phyloP scores from a whole-genome alignment of 2,888 invertebrate species.

The Epinotia nisella region DNA sequence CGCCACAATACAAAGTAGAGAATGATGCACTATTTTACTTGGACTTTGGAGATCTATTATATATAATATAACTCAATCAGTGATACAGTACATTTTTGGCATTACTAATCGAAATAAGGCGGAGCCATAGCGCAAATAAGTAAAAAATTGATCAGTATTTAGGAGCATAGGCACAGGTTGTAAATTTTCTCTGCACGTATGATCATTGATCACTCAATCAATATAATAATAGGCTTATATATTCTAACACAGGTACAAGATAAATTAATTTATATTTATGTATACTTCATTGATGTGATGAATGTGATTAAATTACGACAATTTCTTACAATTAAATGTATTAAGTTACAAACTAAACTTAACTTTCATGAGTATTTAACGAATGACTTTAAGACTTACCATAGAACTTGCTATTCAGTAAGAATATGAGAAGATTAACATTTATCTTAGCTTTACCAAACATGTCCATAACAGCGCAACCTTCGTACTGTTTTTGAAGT shows the following conservation, averaged over 20 bases:
- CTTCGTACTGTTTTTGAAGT: constrained; percentile 90
- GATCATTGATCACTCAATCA: constrained; percentile 13
- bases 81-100: too few relatives aligned
- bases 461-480: constrained; percentile 90
- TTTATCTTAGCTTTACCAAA: constrained; percentile 92
- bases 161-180: constrained; percentile 23
- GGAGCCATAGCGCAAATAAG: not conserved
- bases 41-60: too few relatives aligned
- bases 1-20: not conserved
- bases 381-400: constrained; percentile 71
- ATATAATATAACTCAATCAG: too few relatives aligned
- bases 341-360: constrained; percentile 12
- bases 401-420: constrained; percentile 91
- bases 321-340: too few relatives aligned
- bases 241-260: constrained; percentile 36
- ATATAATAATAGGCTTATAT: constrained; percentile 14
- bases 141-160: constrained; percentile 1
- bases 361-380: not conserved
- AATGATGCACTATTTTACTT: too few relatives aligned
- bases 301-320: constrained; percentile 16
- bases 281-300: constrained; percentile 29
- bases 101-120: too few relatives aligned
- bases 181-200: constrained; percentile 22
- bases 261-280: constrained; percentile 1
- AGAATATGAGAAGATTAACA: constrained; percentile 89